These are phyloP conservation scores for Melieria omissa DNA, from an alignment of 2,888 invertebrate genomes.

Conservation along the genomic window DNA sequence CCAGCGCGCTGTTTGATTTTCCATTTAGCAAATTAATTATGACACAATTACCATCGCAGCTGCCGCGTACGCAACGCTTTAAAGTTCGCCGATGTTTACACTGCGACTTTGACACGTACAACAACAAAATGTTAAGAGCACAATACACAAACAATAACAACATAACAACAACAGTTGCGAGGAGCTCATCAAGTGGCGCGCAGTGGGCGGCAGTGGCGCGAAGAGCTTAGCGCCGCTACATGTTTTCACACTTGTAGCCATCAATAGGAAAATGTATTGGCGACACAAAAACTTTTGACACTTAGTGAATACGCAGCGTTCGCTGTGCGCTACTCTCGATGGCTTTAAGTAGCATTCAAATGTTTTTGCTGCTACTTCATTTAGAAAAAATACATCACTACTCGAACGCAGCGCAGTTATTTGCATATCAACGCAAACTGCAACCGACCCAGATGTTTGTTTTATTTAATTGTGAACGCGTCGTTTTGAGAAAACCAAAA, in stretches of 20 bases:
- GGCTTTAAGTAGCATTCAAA: conserved; percentile 3
- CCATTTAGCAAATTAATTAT: conserved; percentile 25
- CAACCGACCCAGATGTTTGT: conserved; percentile 15
- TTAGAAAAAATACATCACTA: conserved; percentile 12
- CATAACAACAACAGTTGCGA: too few species aligned
- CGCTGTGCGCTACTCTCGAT: neutral
- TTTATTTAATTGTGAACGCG: conserved; percentile 16
- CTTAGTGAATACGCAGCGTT: neutral
- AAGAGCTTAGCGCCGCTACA: neutral
- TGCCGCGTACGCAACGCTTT: neutral
- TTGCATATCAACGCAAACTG: neutral
- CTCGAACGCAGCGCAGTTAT: neutral
- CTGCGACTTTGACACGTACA: too few species aligned
- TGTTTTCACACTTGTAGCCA: conserved; percentile 10
- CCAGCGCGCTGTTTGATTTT: conserved; percentile 2
- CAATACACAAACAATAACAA: too few species aligned
- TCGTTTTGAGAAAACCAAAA: conserved; percentile 6
- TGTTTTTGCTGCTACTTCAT: conserved; percentile 23
- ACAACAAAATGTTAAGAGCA: too few species aligned
- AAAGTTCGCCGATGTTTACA: conserved; percentile 20
- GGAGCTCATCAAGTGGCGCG: too few species aligned
- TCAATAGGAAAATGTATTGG: neutral
- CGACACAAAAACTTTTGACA: neutral
- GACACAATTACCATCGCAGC: conserved; percentile 24
- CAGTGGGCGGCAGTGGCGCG: neutral